Evolutionary conservation across 2,888 invertebrate species (phyloP).

Genomic region (Campaea margaritaria): DNA sequence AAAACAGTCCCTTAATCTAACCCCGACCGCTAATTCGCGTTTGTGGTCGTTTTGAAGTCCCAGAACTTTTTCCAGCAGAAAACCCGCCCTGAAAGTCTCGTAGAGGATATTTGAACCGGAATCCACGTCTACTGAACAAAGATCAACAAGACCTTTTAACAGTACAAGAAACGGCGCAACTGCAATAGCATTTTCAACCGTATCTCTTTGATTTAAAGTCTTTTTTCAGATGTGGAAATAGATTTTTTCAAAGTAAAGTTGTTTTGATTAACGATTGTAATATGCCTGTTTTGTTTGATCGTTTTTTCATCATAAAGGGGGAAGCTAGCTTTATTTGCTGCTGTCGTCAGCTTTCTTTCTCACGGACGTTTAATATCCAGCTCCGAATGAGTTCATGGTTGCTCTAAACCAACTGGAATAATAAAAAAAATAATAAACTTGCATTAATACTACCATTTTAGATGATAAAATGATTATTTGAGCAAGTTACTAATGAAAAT

Average conservation of each 20-base stretch:
- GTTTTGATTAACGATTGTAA: constrained; percentile 24
- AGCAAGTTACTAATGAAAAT: too few relatives aligned
- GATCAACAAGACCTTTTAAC: constrained; percentile 21
- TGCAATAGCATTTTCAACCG: background rate
- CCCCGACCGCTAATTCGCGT: constrained; percentile 13
- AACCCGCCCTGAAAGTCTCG: constrained; percentile 21
- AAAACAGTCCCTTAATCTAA: constrained; percentile 17
- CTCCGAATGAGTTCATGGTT: background rate
- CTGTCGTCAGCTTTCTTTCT: constrained; percentile 6
- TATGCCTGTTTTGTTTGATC: constrained; percentile 23
- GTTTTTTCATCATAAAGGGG: constrained; percentile 16
- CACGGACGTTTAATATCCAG: constrained; percentile 6
- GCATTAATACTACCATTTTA: too few relatives aligned
- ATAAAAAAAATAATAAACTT: too few relatives aligned
- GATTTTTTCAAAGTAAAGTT: constrained; percentile 13
- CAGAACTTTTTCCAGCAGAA: constrained; percentile 27
- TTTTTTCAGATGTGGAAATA: background rate
- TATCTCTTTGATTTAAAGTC: background rate
- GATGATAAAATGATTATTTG: too few relatives aligned
- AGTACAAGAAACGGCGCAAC: constrained; percentile 3
- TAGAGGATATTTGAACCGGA: constrained; percentile 18
- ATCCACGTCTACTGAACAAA: constrained; percentile 18
- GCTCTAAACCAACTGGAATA: background rate
- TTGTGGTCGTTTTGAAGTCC: constrained; percentile 32
- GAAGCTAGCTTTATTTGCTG: constrained; percentile 7